phyloP scores from a whole-genome alignment of 2,888 invertebrate species.

The Sipha maydis region DNA sequence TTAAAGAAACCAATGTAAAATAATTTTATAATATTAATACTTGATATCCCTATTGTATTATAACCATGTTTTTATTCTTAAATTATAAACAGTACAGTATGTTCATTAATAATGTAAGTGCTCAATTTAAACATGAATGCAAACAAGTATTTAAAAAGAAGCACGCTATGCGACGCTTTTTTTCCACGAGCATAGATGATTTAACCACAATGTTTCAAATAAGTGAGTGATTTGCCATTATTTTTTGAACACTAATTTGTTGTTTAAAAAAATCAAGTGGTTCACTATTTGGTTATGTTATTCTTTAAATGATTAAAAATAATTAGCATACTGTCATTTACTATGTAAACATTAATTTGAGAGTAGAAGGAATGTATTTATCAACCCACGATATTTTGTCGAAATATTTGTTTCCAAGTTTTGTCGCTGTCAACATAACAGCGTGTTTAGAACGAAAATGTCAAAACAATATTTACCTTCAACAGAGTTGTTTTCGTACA shows the following conservation, averaged over 20 bases:
- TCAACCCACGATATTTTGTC: not conserved
- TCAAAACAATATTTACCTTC: constrained; percentile 21
- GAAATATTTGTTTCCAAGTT: not conserved
- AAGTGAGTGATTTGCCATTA: not conserved
- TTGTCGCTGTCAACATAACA: not conserved
- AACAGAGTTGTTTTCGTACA: constrained; percentile 26
- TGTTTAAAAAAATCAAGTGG: not conserved
- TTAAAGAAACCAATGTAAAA: not conserved
- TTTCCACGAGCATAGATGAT: not conserved
- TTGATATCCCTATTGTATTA: too few species aligned
- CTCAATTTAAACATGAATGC: not conserved
- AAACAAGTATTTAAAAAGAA: too few species aligned
- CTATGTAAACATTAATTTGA: not conserved
- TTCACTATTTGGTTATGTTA: not conserved
- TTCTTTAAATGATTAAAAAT: not conserved
- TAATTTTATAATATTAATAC: not conserved
- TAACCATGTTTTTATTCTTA: not conserved
- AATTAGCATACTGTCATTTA: not conserved
- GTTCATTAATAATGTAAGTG: not conserved
- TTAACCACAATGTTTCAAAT: not conserved
- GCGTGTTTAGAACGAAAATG: not conserved
- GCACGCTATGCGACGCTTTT: too few species aligned
- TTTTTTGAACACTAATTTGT: not conserved
- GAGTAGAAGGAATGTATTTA: not conserved
- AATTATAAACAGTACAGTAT: not conserved